phyloP scores from a whole-genome alignment of 2,113 vertebrate genomes.

The Hippocampus guttulatus region DNA sequence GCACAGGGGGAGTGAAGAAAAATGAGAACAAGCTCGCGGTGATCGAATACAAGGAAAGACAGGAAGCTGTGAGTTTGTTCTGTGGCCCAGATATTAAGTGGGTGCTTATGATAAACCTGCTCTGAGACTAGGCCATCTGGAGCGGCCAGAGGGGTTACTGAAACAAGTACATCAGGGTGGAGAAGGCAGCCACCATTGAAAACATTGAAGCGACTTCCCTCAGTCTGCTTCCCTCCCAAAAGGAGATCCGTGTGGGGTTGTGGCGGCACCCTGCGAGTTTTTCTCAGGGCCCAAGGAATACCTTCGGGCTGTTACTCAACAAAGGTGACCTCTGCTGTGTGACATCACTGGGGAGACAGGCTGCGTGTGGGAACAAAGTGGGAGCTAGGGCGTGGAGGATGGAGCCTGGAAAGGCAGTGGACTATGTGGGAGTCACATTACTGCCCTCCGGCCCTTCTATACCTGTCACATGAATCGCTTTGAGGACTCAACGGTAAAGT shows the following conservation, averaged over 20 bases:
- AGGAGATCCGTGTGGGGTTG: constrained; percentile 17
- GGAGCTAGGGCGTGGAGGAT: constrained; percentile 35
- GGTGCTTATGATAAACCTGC: constrained; percentile 50
- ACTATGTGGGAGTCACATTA: constrained; percentile 53
- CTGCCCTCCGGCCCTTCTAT: constrained; percentile 51
- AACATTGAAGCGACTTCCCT: constrained; percentile 45
- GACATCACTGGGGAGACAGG: constrained; percentile 41
- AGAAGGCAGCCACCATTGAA: constrained; percentile 25
- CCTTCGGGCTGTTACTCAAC: constrained; percentile 52
- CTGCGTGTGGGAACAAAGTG: constrained; percentile 12
- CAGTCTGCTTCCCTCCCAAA: constrained; percentile 20
- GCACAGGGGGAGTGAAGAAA: constrained; percentile 49
- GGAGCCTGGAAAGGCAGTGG: constrained; percentile 32
- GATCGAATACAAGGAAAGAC: background rate
- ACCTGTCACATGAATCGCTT: constrained; percentile 61
- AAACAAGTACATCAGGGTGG: constrained; percentile 46
- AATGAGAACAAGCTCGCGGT: constrained; percentile 50
- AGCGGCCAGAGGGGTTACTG: constrained; percentile 41
- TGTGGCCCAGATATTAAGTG: constrained; percentile 59
- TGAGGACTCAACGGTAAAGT: constrained; percentile 56
- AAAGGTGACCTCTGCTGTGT: constrained; percentile 36
- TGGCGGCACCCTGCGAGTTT: constrained; percentile 15
- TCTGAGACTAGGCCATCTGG: constrained; percentile 40
- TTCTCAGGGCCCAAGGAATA: constrained; percentile 38
- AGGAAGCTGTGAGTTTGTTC: constrained; percentile 21